Evolutionary conservation across 2,797 vertebrate species (phyloP).

Genomic region (Sternarchorhynchus goeldii): DNA sequence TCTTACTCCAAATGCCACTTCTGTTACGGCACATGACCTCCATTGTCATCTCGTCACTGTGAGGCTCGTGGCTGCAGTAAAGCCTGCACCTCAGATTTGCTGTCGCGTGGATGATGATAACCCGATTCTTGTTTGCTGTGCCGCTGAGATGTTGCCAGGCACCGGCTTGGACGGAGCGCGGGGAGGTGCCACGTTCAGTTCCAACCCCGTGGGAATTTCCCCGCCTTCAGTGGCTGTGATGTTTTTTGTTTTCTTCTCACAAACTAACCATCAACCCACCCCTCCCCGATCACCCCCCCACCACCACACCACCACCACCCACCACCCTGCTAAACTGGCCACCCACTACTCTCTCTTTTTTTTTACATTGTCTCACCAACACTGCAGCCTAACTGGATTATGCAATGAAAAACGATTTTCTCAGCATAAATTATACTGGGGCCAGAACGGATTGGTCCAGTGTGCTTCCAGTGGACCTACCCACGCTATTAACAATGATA

Average conservation of each 20-base stretch:
- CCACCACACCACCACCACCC: too few species aligned
- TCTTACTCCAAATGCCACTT: too few species aligned
- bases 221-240: constrained; percentile 30
- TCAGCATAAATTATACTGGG: background rate
- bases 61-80: constrained; percentile 20
- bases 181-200: constrained; percentile 60
- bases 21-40: too few species aligned
- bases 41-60: background rate
- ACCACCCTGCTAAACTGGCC: constrained; percentile 9
- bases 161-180: constrained; percentile 57
- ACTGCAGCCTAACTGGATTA: constrained; percentile 1
- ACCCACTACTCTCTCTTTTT: constrained; percentile 16
- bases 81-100: constrained; percentile 41
- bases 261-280: constrained; percentile 3
- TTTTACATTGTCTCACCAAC: background rate
- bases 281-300: too few species aligned
- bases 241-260: constrained; percentile 54
- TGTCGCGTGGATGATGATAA: constrained; percentile 59
- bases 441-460: background rate
- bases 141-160: constrained; percentile 76
- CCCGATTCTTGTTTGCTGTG: constrained; percentile 66
- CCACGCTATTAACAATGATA: constrained; percentile 2
- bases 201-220: constrained; percentile 45
- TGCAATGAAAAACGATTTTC: background rate
- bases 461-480: background rate